These are phyloP conservation scores for Nothocercus julius DNA, from an alignment of 2,113 vertebrate genomes.

Conservation along the genomic window DNA sequence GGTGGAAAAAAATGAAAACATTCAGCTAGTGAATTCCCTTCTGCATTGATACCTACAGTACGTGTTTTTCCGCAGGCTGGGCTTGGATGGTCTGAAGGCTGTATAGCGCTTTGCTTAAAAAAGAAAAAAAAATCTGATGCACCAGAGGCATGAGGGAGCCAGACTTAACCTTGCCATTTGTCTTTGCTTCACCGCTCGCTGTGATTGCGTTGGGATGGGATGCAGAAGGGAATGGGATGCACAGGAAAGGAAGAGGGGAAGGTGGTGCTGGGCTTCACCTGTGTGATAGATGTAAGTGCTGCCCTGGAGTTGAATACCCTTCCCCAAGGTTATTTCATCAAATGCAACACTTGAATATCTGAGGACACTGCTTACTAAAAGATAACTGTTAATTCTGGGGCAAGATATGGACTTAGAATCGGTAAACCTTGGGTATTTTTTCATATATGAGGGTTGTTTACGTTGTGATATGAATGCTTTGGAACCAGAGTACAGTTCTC, in stretches of 20 bases:
- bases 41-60: neutral
- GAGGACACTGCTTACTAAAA: neutral
- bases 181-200: neutral
- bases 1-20: neutral
- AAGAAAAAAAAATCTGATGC: neutral
- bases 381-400: neutral
- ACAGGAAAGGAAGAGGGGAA: neutral
- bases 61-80: neutral
- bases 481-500: neutral
- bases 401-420: neutral
- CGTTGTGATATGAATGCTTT: neutral
- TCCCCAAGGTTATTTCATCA: neutral
- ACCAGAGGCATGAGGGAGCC: neutral
- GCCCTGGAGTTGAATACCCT: neutral
- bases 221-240: neutral
- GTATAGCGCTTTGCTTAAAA: neutral
- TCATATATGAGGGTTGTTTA: neutral
- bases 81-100: neutral
- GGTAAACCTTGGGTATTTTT: neutral
- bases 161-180: neutral
- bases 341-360: neutral
- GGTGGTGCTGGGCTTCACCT: neutral
- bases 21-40: neutral
- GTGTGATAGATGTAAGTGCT: neutral
- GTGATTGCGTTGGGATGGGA: neutral